Conservation (phyloP, 2,797 vertebrate species). For the Molossus molossus region DNA sequence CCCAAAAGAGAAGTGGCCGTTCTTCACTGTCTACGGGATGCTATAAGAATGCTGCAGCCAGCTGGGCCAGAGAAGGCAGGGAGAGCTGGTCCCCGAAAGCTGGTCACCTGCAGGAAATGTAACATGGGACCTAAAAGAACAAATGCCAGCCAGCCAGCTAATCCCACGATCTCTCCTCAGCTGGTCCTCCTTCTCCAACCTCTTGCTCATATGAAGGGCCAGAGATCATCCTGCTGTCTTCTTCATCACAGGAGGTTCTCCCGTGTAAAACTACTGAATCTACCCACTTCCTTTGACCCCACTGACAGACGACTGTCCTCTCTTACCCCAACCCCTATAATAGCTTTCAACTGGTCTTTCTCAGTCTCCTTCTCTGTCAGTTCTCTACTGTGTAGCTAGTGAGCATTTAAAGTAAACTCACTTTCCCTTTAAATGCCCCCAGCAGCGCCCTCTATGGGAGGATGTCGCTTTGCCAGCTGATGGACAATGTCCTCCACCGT, state of each 20-base stretch:
- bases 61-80: background rate
- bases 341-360: background rate
- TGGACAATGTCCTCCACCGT: background rate
- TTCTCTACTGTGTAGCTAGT: background rate
- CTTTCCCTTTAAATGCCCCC: background rate
- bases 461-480: background rate
- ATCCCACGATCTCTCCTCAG: background rate
- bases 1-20: background rate
- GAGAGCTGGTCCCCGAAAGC: background rate
- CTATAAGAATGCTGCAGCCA: background rate
- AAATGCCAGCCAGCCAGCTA: background rate
- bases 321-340: background rate
- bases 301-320: background rate
- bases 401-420: background rate
- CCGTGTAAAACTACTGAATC: background rate
- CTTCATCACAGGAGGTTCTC: background rate
- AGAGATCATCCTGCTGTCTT: background rate
- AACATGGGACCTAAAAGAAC: background rate
- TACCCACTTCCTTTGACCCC: background rate
- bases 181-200: background rate
- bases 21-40: background rate
- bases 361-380: background rate
- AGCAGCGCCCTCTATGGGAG: background rate
- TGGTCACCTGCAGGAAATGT: background rate
- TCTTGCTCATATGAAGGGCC: background rate